A percentile compares a stretch with the other conserved stretches of the same genome.
phyloP scores from a whole-genome alignment of 1,140 invertebrate species.

The Hycleus cichorii region DNA sequence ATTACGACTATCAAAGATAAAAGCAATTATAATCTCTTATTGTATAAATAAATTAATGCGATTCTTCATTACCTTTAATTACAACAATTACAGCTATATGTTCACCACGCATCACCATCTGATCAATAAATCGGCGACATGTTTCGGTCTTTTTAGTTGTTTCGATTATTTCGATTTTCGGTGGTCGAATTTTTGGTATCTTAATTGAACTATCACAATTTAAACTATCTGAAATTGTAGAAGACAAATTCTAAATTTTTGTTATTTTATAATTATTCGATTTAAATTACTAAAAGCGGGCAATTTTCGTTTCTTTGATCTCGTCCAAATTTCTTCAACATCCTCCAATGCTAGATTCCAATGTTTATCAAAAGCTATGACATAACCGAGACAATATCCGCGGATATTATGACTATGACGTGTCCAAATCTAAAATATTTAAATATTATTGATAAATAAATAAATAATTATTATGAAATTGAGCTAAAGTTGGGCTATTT shows the following conservation, averaged over 20 bases:
- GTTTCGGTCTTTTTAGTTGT: conserved; percentile 55
- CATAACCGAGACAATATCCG: conserved; percentile 69
- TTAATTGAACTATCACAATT: conserved; percentile 5
- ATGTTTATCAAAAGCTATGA: conserved; percentile 89
- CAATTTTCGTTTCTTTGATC: conserved; percentile 55
- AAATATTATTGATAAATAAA: too few species aligned
- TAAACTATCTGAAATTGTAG: conserved; percentile 7
- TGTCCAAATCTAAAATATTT: conserved; percentile 51
- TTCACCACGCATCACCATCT: conserved; percentile 77
- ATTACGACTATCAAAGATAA: too few species aligned
- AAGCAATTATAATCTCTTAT: too few species aligned
- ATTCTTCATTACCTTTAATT: background rate
- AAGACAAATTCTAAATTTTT: background rate
- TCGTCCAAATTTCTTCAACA: conserved; percentile 78
- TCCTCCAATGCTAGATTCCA: conserved; percentile 87
- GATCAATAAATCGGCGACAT: conserved; percentile 65
- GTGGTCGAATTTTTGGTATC: conserved; percentile 20
- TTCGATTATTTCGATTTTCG: conserved; percentile 32
- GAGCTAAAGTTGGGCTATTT: too few species aligned
- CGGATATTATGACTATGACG: conserved; percentile 58
- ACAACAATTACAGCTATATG: conserved; percentile 61
- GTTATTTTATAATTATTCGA: background rate
- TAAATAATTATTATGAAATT: too few species aligned
- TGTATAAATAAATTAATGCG: too few species aligned
- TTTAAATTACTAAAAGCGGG: conserved; percentile 45